phyloP scores from a whole-genome alignment of 2,113 vertebrate genomes.

The Pogona vitticeps region DNA sequence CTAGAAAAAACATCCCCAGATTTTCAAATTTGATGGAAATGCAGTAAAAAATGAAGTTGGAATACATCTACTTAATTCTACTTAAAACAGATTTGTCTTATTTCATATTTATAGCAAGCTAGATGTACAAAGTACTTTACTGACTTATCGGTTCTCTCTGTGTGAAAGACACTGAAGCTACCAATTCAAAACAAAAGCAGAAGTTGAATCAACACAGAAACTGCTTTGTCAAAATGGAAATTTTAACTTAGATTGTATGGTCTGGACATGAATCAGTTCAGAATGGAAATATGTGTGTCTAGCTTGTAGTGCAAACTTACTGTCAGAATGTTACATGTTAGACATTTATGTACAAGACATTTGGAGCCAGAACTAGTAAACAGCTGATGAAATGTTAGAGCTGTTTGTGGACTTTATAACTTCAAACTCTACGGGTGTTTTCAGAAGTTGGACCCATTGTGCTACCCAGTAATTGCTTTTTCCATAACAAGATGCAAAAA shows the following conservation, averaged over 20 bases:
- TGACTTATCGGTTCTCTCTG: background rate
- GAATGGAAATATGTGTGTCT: too few relatives aligned
- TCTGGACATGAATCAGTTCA: too few relatives aligned
- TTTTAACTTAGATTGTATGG: background rate
- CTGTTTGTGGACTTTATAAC: background rate
- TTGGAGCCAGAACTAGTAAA: background rate
- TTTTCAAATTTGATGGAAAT: background rate
- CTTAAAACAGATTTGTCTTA: background rate
- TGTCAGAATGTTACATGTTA: background rate
- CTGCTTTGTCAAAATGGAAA: background rate
- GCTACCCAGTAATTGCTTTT: background rate
- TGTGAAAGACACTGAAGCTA: background rate
- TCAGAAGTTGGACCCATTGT: background rate
- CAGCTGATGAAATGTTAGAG: background rate
- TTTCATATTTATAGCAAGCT: background rate
- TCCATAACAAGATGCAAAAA: background rate
- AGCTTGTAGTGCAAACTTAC: too few relatives aligned
- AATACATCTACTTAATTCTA: background rate
- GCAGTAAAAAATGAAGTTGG: background rate
- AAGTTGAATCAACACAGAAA: background rate
- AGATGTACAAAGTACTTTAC: background rate
- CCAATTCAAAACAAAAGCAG: background rate
- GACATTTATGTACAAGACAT: background rate
- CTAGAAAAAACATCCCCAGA: background rate
- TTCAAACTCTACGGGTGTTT: background rate